Evolutionary conservation across 2,888 invertebrate genomes (phyloP), one percentile per base, ranked within the genome.

Genomic region (Dusona sp.): DNA sequence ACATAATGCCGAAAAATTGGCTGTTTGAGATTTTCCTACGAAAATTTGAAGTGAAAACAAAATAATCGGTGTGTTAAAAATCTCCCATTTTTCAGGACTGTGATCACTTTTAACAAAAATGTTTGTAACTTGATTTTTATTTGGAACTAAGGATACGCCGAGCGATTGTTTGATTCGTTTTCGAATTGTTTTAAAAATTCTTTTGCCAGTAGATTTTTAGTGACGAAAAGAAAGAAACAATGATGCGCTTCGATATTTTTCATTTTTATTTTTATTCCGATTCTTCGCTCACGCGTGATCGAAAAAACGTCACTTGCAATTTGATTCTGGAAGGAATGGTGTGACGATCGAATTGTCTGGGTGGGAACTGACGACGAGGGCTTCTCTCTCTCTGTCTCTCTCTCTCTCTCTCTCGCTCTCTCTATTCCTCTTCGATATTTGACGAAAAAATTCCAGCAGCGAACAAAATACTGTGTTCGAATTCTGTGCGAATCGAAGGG

Each of bases 261-360:
- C 45, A 6, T 33, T 61, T 8, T 42, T 74, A 36, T 29, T 67
- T 72, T 73, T 68, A 51, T 70, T 72, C 19, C 67, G 3, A 16
- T 36, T 13, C 45, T 83, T 22, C 9, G 36, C 42, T 36, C 45
- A 54, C 42, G 54, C 38, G 70, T 81, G 84, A 84, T 87, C 81
- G 84, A 87, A 87, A 81, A 82, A 87, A 79, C 78, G 68, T 74
- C 61, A 54, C 45, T 81, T 13, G 79, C 70, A 86, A 88, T 87
- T 77, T 70, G 89, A 89, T 82, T 89, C 79, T 73, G 79, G 89
- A 88, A 85, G 88, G 86, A 72, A 68, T 81, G 83, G 79, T 73
- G 61, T 79, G 84, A 88, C 88, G 90, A 86, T 87, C 86, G 77
- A 86, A 83, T 81, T 85, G 84, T 70, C 45, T 74, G 78, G 86